Conservation (phyloP, 92 coral and sea anemone genomes). For the Palythoa caribaeorum region DNA sequence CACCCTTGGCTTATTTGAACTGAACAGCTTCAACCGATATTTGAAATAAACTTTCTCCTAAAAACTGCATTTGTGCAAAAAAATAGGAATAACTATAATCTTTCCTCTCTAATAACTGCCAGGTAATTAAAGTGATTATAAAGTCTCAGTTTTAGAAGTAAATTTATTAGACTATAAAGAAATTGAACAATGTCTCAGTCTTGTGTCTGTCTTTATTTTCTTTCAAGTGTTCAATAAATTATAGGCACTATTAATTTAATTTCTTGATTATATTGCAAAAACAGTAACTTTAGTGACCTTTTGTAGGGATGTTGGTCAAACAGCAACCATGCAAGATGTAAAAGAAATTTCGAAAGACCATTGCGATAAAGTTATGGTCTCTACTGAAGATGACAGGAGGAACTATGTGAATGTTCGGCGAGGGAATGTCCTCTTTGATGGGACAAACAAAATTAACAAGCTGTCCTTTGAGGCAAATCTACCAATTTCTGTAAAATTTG, state of each 20-base stretch:
- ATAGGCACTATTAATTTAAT: not conserved
- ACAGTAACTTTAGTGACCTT: not conserved
- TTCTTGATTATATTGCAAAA: not conserved
- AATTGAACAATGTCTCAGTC: not conserved
- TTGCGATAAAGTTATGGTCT: not conserved
- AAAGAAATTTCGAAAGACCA: constrained; percentile 1
- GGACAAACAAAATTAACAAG: constrained; percentile 24
- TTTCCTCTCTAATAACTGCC: too few relatives aligned
- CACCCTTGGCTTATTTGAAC: not conserved
- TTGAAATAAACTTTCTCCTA: not conserved
- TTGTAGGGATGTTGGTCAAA: constrained; percentile 1
- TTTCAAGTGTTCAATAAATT: not conserved
- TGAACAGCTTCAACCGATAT: not conserved
- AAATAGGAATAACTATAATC: not conserved
- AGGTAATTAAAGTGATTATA: too few relatives aligned
- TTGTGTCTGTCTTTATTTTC: not conserved
- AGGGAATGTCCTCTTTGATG: constrained; percentile 4
- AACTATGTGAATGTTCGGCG: not conserved
- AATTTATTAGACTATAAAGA: not conserved
- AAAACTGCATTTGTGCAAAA: not conserved
- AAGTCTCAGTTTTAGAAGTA: too few relatives aligned
- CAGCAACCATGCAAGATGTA: not conserved
- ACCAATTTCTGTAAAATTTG: constrained; percentile 48
- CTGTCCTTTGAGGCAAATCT: constrained; percentile 1
- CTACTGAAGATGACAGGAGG: constrained; percentile 3